Percentiles rank a stretch among this genome's conserved stretches.
These are phyloP conservation scores for Lepeophtheirus nordmannii DNA, from an alignment of 2,888 invertebrate species.

Conservation along the genomic window DNA sequence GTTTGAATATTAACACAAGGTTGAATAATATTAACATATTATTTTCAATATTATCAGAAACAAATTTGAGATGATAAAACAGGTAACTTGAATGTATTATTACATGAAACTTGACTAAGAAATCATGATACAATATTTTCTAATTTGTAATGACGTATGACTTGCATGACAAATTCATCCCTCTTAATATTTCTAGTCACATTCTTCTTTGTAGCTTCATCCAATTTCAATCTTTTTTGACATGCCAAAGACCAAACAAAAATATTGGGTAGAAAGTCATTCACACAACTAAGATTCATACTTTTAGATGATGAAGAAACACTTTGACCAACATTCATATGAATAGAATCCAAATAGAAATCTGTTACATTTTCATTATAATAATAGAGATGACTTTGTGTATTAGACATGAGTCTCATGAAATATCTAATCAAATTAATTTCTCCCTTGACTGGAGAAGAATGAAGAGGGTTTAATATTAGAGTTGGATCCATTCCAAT, in stretches of 20 bases:
- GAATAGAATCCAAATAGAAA: neutral
- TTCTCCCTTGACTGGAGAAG: constrained; percentile 31
- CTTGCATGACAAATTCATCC: neutral
- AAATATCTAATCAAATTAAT: constrained; percentile 35
- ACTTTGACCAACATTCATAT: neutral
- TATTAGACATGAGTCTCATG: constrained; percentile 31
- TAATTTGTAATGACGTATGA: neutral
- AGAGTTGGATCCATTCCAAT: constrained; percentile 31
- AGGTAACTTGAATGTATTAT: neutral
- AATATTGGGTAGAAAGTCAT: no score
- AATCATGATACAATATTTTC: neutral
- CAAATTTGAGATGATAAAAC: no score
- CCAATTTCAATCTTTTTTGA: neutral
- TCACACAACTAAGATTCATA: no score
- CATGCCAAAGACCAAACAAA: neutral
- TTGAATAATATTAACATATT: no score
- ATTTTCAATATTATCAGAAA: no score
- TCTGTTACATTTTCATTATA: neutral
- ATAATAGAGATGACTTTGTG: neutral
- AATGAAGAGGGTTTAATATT: constrained; percentile 26
- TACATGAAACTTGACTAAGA: neutral
- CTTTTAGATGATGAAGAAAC: no score
- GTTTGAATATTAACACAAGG: no score
- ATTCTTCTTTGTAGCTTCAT: neutral
- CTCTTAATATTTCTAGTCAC: neutral